Evolutionary conservation across 2,113 vertebrate species (phyloP).

Genomic region (Vanacampus margaritifer): DNA sequence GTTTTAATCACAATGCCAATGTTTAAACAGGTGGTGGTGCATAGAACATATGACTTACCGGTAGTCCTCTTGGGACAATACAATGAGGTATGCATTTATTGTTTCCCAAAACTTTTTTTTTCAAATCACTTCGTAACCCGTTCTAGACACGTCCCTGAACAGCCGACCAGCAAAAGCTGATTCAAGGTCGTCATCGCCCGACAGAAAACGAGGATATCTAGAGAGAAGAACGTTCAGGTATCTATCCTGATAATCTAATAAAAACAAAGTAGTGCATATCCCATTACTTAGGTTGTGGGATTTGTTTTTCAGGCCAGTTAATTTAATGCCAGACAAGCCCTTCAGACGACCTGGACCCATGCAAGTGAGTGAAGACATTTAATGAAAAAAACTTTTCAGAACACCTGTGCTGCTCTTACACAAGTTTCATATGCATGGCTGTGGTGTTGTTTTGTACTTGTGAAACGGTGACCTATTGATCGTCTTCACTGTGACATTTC

Average conservation of each 20-base stretch:
- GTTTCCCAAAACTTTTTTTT: neutral
- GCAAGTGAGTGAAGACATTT: slow-evolving; percentile 37
- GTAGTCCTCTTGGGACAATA: too few species aligned
- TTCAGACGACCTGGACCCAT: slow-evolving; percentile 46
- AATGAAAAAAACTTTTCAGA: neutral
- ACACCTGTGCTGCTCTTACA: neutral
- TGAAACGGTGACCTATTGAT: neutral
- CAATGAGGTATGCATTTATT: neutral
- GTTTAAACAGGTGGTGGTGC: too few species aligned
- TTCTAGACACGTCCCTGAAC: slow-evolving; percentile 37
- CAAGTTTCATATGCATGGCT: neutral
- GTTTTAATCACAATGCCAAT: too few species aligned
- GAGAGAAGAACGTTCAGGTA: slow-evolving; percentile 50
- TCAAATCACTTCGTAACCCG: slow-evolving; percentile 23
- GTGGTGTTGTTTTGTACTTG: neutral
- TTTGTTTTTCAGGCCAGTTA: slow-evolving; percentile 37
- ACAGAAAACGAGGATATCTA: slow-evolving; percentile 44
- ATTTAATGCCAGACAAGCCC: slow-evolving; percentile 30
- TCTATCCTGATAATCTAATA: neutral
- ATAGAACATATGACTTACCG: too few species aligned
- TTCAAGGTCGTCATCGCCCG: slow-evolving; percentile 33
- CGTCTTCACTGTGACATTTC: slow-evolving; percentile 14
- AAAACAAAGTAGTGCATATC: neutral
- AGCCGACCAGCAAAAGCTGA: slow-evolving; percentile 51
- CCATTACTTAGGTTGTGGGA: neutral